phyloP scores from a whole-genome alignment of 2,888 invertebrate genomes.

The Drosophila atroscutellata region DNA sequence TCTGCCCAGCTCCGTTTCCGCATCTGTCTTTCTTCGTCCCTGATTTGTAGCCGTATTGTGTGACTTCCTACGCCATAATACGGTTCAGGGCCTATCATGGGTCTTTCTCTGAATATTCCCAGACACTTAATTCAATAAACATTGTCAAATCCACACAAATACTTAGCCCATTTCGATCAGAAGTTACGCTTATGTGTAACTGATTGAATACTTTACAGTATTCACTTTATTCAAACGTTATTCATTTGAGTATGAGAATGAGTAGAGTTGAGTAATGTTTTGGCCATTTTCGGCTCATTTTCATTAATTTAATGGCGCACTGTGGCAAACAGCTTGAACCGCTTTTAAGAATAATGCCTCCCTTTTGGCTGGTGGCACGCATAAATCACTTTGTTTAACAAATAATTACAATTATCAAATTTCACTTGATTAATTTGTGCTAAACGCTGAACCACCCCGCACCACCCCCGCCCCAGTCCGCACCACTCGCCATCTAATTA shows the following conservation, averaged over 20 bases:
- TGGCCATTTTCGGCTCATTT: not conserved
- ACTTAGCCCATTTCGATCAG: not conserved
- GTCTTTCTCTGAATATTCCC: too few relatives aligned
- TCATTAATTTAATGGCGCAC: not conserved
- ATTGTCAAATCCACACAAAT: not conserved
- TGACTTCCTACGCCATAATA: too few relatives aligned
- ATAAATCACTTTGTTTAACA: constrained; percentile 42
- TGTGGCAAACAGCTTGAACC: not conserved
- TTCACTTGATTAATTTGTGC: constrained; percentile 63
- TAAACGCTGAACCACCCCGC: not conserved
- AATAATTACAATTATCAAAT: constrained; percentile 68
- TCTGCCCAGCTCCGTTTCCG: too few relatives aligned
- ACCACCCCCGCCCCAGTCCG: too few relatives aligned
- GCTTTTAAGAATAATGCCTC: constrained; percentile 1
- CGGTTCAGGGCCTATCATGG: too few relatives aligned
- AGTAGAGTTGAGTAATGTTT: not conserved
- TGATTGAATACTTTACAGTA: not conserved
- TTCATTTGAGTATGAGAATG: too few relatives aligned
- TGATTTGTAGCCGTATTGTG: too few relatives aligned
- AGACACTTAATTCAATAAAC: too few relatives aligned
- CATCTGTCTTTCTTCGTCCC: too few relatives aligned
- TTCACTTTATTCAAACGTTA: not conserved
- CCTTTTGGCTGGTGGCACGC: constrained; percentile 3
- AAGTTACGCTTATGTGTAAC: not conserved
- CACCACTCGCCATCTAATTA: constrained; percentile 49